Percentiles rank a stretch among this genome's conserved stretches.
Evolutionary conservation across 2,888 invertebrate species (phyloP).

Genomic region (Imbricaverruca yamaguchii): DNA sequence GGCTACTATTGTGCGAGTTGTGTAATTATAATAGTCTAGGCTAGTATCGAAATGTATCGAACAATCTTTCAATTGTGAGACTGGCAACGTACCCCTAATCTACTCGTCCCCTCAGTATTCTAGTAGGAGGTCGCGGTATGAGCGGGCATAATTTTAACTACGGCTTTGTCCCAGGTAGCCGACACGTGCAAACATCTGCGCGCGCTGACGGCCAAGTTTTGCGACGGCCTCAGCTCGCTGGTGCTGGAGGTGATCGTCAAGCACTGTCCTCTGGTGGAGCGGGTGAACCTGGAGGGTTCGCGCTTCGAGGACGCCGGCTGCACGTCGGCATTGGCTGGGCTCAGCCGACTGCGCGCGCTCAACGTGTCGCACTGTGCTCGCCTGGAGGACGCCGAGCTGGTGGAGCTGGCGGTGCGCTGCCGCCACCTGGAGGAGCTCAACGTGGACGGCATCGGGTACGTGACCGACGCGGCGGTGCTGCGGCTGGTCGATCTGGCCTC

Average conservation of each 20-base stretch:
- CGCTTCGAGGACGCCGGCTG: conserved; percentile 21
- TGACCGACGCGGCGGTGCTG: conserved; percentile 29
- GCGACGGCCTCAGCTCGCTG: conserved; percentile 26
- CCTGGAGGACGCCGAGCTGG: conserved; percentile 29
- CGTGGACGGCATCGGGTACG: conserved; percentile 31
- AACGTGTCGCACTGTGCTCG: conserved; percentile 32
- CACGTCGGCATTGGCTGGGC: conserved; percentile 25
- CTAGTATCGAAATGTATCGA: too few species aligned
- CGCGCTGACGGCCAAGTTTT: conserved; percentile 28
- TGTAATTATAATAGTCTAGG: too few species aligned
- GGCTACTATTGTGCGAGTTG: too few species aligned
- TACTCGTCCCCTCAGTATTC: too few species aligned
- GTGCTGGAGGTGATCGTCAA: conserved; percentile 24
- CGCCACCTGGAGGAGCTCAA: conserved; percentile 29
- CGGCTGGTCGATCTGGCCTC: conserved; percentile 25
- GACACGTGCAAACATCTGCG: conserved; percentile 26
- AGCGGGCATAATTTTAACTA: too few species aligned
- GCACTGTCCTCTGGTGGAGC: conserved; percentile 25
- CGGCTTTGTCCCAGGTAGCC: conserved; percentile 23
- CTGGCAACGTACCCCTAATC: too few species aligned
- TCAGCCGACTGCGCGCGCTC: conserved; percentile 27
- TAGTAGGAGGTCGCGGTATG: too few species aligned
- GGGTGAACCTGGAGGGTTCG: conserved; percentile 29
- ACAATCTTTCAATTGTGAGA: too few species aligned
- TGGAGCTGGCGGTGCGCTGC: conserved; percentile 28